A percentile compares a stretch with the other conserved stretches of the same genome.
These are phyloP conservation scores for Campoplex capitator DNA, from an alignment of 2,888 invertebrate genomes.

Conservation along the genomic window DNA sequence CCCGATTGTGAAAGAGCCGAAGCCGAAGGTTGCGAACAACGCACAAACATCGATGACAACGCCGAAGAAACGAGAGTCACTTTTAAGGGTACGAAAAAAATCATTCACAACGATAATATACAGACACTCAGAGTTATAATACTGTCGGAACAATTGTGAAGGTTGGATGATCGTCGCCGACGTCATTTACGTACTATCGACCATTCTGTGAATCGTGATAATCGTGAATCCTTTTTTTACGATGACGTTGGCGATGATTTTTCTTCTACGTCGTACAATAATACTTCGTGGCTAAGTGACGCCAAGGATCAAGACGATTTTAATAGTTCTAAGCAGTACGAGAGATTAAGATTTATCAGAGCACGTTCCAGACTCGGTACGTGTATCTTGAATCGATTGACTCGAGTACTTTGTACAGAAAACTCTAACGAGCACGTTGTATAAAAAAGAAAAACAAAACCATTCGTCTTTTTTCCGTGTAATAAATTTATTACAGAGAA, in stretches of 20 bases:
- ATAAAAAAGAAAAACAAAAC: slow-evolving; percentile 45
- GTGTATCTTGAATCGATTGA: slow-evolving; percentile 65
- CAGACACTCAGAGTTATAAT: slow-evolving; percentile 83
- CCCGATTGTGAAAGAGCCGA: slow-evolving; percentile 81
- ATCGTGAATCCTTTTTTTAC: slow-evolving; percentile 24
- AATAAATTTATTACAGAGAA: slow-evolving; percentile 6
- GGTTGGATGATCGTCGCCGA: slow-evolving; percentile 66
- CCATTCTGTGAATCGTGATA: neutral
- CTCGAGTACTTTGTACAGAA: slow-evolving; percentile 64
- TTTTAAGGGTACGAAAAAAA: slow-evolving; percentile 77
- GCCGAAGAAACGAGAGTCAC: slow-evolving; percentile 76
- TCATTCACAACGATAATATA: slow-evolving; percentile 81
- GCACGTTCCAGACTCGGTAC: slow-evolving; percentile 65
- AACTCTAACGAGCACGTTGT: slow-evolving; percentile 62
- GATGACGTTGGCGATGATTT: slow-evolving; percentile 23
- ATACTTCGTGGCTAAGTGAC: neutral
- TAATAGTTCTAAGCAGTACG: slow-evolving; percentile 65
- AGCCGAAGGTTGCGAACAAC: slow-evolving; percentile 82
- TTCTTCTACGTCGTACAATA: neutral
- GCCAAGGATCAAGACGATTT: slow-evolving; percentile 12
- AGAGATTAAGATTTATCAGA: slow-evolving; percentile 63
- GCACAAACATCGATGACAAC: slow-evolving; percentile 74
- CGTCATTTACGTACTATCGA: slow-evolving; percentile 23
- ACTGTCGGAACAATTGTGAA: slow-evolving; percentile 83
- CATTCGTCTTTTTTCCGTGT: slow-evolving; percentile 15